These are phyloP conservation scores for Forbesichthys papilliferus DNA, from an alignment of 2,113 vertebrate species.

Conservation along the genomic window DNA sequence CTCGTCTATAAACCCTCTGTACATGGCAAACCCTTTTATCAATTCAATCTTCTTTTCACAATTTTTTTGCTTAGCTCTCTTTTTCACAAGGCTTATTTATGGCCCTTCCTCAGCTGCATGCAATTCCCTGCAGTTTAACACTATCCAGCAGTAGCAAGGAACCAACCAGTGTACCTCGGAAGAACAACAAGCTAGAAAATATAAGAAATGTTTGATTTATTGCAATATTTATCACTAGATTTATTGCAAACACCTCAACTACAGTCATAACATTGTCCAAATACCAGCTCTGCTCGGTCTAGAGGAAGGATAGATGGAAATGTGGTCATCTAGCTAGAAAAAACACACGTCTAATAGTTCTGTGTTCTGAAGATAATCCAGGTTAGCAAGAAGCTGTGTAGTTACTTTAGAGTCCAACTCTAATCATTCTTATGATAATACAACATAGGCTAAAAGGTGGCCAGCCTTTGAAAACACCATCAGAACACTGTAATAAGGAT, in stretches of 20 bases:
- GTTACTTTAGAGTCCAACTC: neutral
- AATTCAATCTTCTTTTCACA: neutral
- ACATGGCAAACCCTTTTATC: neutral
- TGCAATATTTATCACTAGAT: neutral
- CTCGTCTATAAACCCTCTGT: neutral
- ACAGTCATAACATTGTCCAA: neutral
- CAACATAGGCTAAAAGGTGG: neutral
- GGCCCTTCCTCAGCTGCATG: neutral
- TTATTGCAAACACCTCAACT: neutral
- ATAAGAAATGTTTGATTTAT: neutral
- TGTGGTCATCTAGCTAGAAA: no score
- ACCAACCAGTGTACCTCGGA: neutral
- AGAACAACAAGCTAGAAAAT: slow-evolving; percentile 2
- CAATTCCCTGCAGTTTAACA: neutral
- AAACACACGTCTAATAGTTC: neutral
- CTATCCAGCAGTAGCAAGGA: neutral
- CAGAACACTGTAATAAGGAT: neutral
- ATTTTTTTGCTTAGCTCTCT: slow-evolving; percentile 5
- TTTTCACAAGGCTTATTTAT: neutral
- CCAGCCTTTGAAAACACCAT: neutral
- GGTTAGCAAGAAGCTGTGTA: neutral
- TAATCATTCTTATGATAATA: neutral
- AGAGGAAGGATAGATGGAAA: neutral
- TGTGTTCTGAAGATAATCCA: neutral
- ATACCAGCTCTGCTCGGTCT: neutral